These are phyloP conservation scores for Yoshiicerus persimilis DNA, from an alignment of 1,140 invertebrate genomes.

Conservation along the genomic window DNA sequence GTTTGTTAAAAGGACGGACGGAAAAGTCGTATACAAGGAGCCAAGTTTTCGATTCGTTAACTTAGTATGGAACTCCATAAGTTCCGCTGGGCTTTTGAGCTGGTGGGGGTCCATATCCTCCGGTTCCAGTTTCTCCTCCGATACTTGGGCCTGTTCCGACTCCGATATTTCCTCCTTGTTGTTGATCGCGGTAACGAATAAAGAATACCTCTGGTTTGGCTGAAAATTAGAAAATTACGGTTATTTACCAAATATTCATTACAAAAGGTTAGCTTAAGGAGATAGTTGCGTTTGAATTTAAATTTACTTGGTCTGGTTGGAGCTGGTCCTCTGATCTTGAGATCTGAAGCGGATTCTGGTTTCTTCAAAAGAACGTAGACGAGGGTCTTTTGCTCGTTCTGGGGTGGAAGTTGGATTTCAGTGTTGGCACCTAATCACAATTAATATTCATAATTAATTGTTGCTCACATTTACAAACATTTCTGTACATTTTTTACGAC, in stretches of 20 bases:
- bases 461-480: background rate
- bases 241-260: too few species aligned
- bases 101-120: background rate
- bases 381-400: conserved; percentile 76
- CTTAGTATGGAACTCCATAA: background rate
- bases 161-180: background rate
- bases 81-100: background rate
- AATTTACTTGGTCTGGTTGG: conserved; percentile 62
- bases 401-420: conserved; percentile 37
- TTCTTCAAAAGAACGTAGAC: conserved; percentile 86
- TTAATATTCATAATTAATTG: background rate
- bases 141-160: background rate
- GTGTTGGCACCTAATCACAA: conserved; percentile 64
- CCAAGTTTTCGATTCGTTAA: background rate
- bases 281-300: background rate
- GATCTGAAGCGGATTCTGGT: conserved; percentile 77
- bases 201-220: conserved; percentile 84
- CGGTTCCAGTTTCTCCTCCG: background rate
- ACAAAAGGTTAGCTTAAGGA: too few species aligned
- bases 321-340: conserved; percentile 69
- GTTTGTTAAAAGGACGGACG: background rate
- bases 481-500: background rate
- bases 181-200: conserved; percentile 66
- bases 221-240: conserved; percentile 51
- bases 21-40: background rate